phyloP scores from a whole-genome alignment of 2,113 vertebrate genomes.

The Drymodes brunneopygia region DNA sequence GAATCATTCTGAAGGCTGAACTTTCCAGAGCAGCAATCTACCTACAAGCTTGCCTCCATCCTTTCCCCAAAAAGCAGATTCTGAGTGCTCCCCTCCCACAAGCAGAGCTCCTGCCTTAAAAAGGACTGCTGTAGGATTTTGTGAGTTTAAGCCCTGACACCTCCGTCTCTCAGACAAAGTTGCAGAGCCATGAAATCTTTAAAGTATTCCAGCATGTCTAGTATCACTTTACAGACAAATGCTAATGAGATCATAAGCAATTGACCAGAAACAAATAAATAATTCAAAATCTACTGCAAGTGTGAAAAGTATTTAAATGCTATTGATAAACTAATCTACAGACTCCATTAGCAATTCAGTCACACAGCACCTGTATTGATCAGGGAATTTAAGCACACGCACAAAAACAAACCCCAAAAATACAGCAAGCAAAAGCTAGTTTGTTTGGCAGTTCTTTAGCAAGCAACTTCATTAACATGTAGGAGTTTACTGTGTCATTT shows the following conservation, averaged over 20 bases:
- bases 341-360: slow-evolving; percentile 82
- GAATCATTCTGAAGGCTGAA: neutral
- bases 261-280: slow-evolving; percentile 90
- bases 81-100: neutral
- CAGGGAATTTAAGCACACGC: slow-evolving; percentile 25
- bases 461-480: slow-evolving; percentile 19
- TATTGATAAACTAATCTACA: slow-evolving; percentile 90
- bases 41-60: neutral
- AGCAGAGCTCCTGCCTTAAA: neutral
- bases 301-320: slow-evolving; percentile 94
- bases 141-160: neutral
- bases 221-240: slow-evolving; percentile 81
- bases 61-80: neutral
- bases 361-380: slow-evolving; percentile 80
- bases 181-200: slow-evolving; percentile 26
- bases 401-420: slow-evolving; percentile 39
- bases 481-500: neutral
- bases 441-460: slow-evolving; percentile 6
- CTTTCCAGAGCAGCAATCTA: neutral
- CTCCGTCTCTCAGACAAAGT: neutral
- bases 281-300: slow-evolving; percentile 87
- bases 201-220: slow-evolving; percentile 38
- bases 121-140: neutral
- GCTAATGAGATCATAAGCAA: slow-evolving; percentile 88
- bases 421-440: neutral